Evolutionary conservation across 2,797 vertebrate genomes (phyloP), one percentile per base, ranked within the genome.

Genomic region (Taenioides sp.): DNA sequence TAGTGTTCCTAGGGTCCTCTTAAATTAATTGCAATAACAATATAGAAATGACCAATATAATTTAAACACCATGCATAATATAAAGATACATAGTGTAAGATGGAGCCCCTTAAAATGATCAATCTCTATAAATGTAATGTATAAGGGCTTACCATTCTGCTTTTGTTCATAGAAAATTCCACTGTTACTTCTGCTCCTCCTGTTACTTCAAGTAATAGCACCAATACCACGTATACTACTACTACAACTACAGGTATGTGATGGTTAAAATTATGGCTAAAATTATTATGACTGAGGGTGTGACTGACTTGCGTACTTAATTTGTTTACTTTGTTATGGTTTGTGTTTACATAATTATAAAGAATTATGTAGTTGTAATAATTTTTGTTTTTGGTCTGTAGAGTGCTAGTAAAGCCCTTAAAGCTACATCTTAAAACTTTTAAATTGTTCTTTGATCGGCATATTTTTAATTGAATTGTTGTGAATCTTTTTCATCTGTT

Each of bases 211-310:
- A 71, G 20, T 57, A 16, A 4, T 20, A 86, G 68, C 70, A 7
- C 0, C 58, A 65, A 76, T 57, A 40, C 20, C 6, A 28, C 67
- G 28, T n/a, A 9, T 25, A 2, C 78, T 23, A n/a, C 78, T 68
- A 14, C 88, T 63, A 28, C 57, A 59, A 59, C 57, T 28, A 27
- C 57, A 16, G 57, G 57, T 59, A 59, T 34, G 92, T 93, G 83
- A 84, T 14, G 12, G 40, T 14, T 43, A 12, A 43, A 43, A 37
- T 37, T 37, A 37, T 37, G 34, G 9, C 34, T 37, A 37, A 10
- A 10, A 37, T 34, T 2, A 37, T 37, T 10, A 37, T 37, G 34
- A 9, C 9, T 37, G 34, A 37, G 34, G 7, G 34, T 1, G 10
- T 37, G 34, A 34, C 31, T 34, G 31, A 34, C 6, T 34, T 7